A percentile compares a stretch with the other conserved stretches of the same genome.
Conservation (phyloP, 2,113 vertebrate species). For the Poeciliopsis occidentalis region DNA sequence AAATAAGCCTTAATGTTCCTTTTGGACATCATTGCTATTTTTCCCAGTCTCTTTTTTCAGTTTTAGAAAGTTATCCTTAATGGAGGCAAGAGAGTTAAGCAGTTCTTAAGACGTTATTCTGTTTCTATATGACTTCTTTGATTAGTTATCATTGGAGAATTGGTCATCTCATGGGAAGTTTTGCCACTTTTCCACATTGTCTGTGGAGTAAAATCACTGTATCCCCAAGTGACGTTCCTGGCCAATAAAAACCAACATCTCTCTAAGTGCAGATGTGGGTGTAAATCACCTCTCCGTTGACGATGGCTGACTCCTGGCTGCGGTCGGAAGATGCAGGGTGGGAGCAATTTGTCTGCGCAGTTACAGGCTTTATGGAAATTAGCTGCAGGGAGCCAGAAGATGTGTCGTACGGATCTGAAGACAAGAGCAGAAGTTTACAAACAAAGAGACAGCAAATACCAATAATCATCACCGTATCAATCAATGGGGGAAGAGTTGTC, state of each 20-base stretch:
- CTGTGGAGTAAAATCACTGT: neutral
- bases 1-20: too few relatives aligned
- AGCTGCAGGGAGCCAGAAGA: slow-evolving; percentile 96
- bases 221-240: neutral
- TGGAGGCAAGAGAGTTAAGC: too few relatives aligned
- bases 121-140: too few relatives aligned
- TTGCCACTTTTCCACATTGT: too few relatives aligned
- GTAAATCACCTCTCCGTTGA: slow-evolving; percentile 91
- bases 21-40: too few relatives aligned
- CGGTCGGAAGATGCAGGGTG: slow-evolving; percentile 86
- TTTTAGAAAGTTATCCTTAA: too few relatives aligned
- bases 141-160: too few relatives aligned
- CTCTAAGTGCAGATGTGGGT: neutral
- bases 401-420: slow-evolving; percentile 89
- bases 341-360: slow-evolving; percentile 81
- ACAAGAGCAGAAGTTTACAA: slow-evolving; percentile 62
- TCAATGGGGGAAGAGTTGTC: slow-evolving; percentile 33
- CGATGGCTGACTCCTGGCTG: slow-evolving; percentile 87
- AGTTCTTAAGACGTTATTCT: too few relatives aligned
- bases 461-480: slow-evolving; percentile 46
- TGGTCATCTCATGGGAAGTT: too few relatives aligned
- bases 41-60: too few relatives aligned
- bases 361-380: slow-evolving; percentile 90
- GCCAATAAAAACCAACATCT: neutral
- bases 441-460: slow-evolving; percentile 51